Base-by-base conservation (phyloP, 1,140 invertebrate genomes). In the Penaeus japonicus region DNA sequence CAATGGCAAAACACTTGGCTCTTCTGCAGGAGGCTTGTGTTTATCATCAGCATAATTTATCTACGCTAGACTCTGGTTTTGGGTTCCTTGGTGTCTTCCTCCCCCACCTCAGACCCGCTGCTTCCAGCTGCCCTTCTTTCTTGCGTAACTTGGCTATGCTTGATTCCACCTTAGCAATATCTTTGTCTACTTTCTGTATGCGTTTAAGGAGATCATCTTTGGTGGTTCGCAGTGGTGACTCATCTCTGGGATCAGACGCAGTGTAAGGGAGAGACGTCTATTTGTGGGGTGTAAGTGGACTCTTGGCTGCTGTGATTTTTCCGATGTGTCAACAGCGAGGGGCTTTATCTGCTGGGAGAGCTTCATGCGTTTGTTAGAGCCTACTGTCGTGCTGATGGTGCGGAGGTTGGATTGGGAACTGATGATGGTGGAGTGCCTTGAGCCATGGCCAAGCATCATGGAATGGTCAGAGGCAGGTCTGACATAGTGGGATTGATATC, bases 251-350 rank as follows among this genome's bases (percentile, higher is more conserved):
- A 89, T 97, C 96, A 81, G 96, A 95, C 84, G 97, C 91, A 97
- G 94, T 70, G 97, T 98, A 1, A 98, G 98, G 27, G 98, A 99
- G 90, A 99, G 17, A 98, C 97, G 94, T 99, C 98, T 86, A 98
- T 97, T 94, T 98, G 96, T 24, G 97, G 97, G 91, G 96, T 97
- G 92, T 98, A 99, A 62, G 96, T 96, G 73, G 95, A 95, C 91
- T 94, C 94, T 93, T 94, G 65, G 62, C 79, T 89, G 53, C 59
- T 81, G 32, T 90, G 89, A 32, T 85, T 85, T 86, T 59, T 90
- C 89, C 0, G 89, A 89, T 73, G 87, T 86, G 35, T 89, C 89
- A 27, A 89, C 85, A 39, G 89, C 86, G 17, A 85, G 75, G 17
- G 89, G 89, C 86, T 90, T 90, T 65, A 83, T 86, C 18, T 84